These are phyloP conservation scores for Chascanopsetta lugubris DNA, from an alignment of 2,113 vertebrate species.

Conservation along the genomic window DNA sequence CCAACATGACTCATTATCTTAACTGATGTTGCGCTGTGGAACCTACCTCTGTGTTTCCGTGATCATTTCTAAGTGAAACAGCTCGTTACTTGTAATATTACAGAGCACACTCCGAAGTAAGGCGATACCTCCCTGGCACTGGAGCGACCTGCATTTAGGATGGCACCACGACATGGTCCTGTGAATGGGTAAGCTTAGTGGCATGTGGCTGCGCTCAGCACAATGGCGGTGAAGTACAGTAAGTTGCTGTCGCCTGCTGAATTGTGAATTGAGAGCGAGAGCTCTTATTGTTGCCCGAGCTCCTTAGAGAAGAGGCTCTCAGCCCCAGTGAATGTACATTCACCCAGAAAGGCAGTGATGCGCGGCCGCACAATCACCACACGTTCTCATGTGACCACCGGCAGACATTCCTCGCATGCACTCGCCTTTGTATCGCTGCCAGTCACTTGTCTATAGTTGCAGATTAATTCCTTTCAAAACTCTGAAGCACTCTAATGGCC, in stretches of 20 bases:
- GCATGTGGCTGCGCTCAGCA: slow-evolving; percentile 47
- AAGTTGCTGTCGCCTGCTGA: slow-evolving; percentile 55
- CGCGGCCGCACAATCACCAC: slow-evolving; percentile 4
- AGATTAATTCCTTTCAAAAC: not conserved
- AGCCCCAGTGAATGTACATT: slow-evolving; percentile 12
- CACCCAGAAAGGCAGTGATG: slow-evolving; percentile 20
- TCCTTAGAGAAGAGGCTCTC: not conserved
- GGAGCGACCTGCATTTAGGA: slow-evolving; percentile 56
- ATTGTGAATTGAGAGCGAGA: slow-evolving; percentile 54
- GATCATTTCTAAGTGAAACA: slow-evolving; percentile 43
- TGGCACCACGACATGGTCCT: slow-evolving; percentile 38
- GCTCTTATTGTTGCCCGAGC: slow-evolving; percentile 20
- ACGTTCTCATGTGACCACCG: not conserved
- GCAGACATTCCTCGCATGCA: not conserved
- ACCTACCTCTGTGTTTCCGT: slow-evolving; percentile 50
- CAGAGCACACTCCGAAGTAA: slow-evolving; percentile 45
- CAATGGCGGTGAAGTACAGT: slow-evolving; percentile 49
- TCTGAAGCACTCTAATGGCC: not conserved
- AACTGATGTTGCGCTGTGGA: no score
- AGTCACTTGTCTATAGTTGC: not conserved
- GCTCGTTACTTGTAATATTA: slow-evolving; percentile 72
- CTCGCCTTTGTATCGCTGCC: not conserved
- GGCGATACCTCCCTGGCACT: slow-evolving; percentile 64
- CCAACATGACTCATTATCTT: slow-evolving; percentile 30
- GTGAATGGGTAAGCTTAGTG: slow-evolving; percentile 47